Percentiles rank a stretch among this genome's conserved stretches.
Conservation (phyloP, 2,113 vertebrate species). For the Hiodon alosoides region DNA sequence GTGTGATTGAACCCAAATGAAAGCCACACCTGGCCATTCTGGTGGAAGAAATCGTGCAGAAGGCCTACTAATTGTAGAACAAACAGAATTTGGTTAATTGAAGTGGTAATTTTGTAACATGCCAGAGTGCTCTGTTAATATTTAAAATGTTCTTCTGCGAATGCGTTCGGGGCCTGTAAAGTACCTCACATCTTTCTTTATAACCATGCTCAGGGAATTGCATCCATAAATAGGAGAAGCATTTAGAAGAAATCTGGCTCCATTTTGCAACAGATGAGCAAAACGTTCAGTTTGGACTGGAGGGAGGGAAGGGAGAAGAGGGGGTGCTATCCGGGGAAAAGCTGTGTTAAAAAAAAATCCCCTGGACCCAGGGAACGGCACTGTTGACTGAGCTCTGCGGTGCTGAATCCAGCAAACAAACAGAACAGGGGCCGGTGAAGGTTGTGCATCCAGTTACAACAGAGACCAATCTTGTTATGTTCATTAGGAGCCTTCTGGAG, state of each 20-base stretch:
- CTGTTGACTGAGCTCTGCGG: neutral
- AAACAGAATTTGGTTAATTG: neutral
- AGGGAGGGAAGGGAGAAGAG: constrained; percentile 9
- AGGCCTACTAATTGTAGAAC: constrained; percentile 4
- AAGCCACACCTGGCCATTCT: constrained; percentile 1
- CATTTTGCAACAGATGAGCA: constrained; percentile 11
- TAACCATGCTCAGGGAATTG: neutral
- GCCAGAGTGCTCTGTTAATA: neutral
- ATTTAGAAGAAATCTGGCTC: constrained; percentile 7
- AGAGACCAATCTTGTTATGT: neutral
- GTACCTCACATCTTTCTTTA: neutral
- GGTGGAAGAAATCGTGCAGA: neutral
- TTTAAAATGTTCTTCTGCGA: constrained; percentile 1
- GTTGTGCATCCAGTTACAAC: too few species aligned
- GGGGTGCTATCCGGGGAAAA: neutral
- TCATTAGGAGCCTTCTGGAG: neutral
- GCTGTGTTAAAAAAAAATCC: neutral
- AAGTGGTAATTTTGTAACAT: neutral
- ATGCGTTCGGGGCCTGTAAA: neutral
- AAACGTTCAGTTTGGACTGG: constrained; percentile 8
- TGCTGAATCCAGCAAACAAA: neutral
- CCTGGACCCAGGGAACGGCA: neutral
- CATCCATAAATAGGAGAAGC: constrained; percentile 4
- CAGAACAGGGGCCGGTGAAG: neutral
- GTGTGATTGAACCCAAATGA: neutral